A percentile compares a stretch with the other conserved stretches of the same genome.
phyloP scores from a whole-genome alignment of 2,888 invertebrate genomes.

The Leptothorax acervorum region DNA sequence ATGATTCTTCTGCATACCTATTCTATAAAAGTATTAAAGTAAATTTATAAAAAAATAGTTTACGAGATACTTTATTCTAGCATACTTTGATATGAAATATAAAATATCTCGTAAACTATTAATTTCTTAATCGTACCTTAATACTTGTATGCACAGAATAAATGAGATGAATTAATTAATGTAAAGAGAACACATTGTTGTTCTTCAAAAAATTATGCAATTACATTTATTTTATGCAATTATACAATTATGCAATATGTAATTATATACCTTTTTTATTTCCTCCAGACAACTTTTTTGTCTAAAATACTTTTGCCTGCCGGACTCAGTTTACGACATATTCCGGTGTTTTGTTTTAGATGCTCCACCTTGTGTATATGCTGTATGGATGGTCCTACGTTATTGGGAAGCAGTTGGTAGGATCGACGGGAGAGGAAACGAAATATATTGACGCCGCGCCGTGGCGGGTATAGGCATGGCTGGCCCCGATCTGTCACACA shows the following conservation, averaged over 20 bases:
- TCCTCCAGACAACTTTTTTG: not conserved
- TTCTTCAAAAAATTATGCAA: too few species aligned
- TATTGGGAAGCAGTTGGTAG: slow-evolving; percentile 82
- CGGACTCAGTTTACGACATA: not conserved
- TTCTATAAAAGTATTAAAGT: not conserved
- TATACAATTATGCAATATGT: too few species aligned
- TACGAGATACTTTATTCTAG: not conserved
- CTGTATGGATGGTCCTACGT: slow-evolving; percentile 64
- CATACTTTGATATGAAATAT: not conserved
- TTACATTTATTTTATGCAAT: too few species aligned
- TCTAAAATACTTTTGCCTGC: not conserved
- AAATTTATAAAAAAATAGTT: not conserved
- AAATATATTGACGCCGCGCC: slow-evolving; percentile 79
- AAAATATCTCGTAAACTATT: not conserved
- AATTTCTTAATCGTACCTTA: too few species aligned
- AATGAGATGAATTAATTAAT: too few species aligned
- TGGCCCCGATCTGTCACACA: slow-evolving; percentile 83
- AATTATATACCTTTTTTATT: too few species aligned
- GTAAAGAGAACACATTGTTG: too few species aligned
- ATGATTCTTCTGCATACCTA: not conserved
- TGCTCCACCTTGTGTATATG: slow-evolving; percentile 35
- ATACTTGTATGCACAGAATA: too few species aligned
- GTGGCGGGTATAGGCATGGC: slow-evolving; percentile 73
- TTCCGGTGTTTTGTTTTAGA: not conserved
- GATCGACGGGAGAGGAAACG: slow-evolving; percentile 72